These are phyloP conservation scores for Dasyornis broadbenti DNA, from an alignment of 2,113 vertebrate species.

Conservation along the genomic window DNA sequence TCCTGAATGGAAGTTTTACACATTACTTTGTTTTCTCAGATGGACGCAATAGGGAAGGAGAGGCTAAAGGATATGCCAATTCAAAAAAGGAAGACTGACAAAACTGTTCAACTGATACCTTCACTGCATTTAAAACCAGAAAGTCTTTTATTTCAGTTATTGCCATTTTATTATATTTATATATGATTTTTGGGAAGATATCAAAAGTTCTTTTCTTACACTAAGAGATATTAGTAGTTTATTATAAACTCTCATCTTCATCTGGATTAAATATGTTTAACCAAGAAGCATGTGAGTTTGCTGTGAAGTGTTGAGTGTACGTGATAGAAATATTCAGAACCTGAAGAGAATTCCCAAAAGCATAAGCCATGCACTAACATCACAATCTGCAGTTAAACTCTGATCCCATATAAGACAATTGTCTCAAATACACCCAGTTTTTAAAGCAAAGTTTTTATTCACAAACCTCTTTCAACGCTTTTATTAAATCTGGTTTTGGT, in stretches of 20 bases:
- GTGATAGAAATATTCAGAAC: background rate
- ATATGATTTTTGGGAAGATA: background rate
- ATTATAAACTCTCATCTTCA: background rate
- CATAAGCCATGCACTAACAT: background rate
- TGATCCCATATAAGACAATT: background rate
- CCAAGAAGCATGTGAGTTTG: background rate
- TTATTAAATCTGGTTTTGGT: constrained; percentile 85
- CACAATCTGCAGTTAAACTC: background rate
- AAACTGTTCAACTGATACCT: background rate
- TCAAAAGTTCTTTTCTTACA: background rate
- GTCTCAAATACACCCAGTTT: background rate
- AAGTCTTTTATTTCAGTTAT: background rate
- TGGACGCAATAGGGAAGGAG: background rate
- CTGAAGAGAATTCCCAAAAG: background rate
- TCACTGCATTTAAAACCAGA: background rate
- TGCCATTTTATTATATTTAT: background rate
- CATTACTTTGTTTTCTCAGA: background rate
- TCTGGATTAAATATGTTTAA: background rate
- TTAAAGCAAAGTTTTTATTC: background rate
- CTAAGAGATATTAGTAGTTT: background rate
- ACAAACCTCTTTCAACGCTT: constrained; percentile 87
- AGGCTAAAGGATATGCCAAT: background rate
- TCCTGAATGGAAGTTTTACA: constrained; percentile 71
- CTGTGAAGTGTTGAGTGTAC: background rate
- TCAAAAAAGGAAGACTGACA: background rate